Base-by-base conservation (phyloP, 1,140 invertebrate species). In the Atta colombica region DNA sequence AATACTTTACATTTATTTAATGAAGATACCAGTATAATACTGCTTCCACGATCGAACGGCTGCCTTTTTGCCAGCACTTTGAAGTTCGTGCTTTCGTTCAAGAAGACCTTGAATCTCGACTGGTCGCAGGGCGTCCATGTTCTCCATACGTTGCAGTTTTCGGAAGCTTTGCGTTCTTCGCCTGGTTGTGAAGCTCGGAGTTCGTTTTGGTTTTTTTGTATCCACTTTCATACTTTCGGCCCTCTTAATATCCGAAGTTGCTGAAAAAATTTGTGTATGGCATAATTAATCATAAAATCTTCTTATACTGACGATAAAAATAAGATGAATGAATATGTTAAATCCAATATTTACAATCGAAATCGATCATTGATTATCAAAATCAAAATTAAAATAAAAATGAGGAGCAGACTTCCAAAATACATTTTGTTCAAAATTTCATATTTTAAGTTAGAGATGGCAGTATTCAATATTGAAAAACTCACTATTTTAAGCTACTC, bases 21-120 rank as follows among this genome's bases (percentile, higher is more conserved):
- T 14, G 39, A 77, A 78, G 31, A 18, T 87, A 96, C 96, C 96
- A 4, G 98, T 98, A 94, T 99, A 99, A 95, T 98, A 99, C 69
- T 97, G 97, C 92, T 99, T 99, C 99, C 99, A 99, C 0, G 98
- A 99, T 6, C 99, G 96, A 14, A 99, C 98, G 0, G 99, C 98
- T 0, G 99, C 99, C 89, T 98, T 97, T 95, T 99, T 99, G 4
- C 99, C 99, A 21, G 98, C 99, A 85, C 97, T 97, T 88, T 99
- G 98, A 4, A 99, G 95, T 91, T 99, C 98, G 93, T 99, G 99
- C 95, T 99, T 99, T 39, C 99, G 96, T 87, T 99, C 99, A 51
- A 99, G 94, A 87, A 97, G 96, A 0, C 98, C 98, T 95, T 99
- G 98, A 71, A 99, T 98, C 94, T 99, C 98, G 0, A 98, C 98